Conservation (phyloP, 1,140 invertebrate species). For the Bombus affinis region DNA sequence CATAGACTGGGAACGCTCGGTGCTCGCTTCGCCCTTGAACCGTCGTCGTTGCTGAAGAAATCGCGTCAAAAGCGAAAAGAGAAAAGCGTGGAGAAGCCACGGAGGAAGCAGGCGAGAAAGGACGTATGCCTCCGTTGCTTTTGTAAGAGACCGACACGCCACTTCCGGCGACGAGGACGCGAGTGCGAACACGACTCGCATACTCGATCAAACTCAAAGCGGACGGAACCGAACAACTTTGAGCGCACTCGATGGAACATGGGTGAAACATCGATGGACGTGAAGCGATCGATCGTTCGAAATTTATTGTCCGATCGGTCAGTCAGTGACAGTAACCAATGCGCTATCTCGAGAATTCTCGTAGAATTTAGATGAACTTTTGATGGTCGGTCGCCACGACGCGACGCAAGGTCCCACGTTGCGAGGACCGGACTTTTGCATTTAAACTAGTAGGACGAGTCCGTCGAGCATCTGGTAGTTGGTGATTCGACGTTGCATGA, state of each 20-base stretch:
- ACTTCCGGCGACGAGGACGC: conserved; percentile 66
- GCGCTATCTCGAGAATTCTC: neutral
- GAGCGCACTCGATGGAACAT: too few species aligned
- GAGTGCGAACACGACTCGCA: conserved; percentile 59
- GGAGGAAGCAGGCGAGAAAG: conserved; percentile 10
- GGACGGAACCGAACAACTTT: neutral
- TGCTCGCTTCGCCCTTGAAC: conserved; percentile 58
- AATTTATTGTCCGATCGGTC: neutral
- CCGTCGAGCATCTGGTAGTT: conserved; percentile 47
- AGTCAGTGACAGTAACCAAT: neutral
- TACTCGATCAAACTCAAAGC: conserved; percentile 48
- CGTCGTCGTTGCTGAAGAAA: conserved; percentile 47
- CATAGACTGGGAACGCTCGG: conserved; percentile 16
- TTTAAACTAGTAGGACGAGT: conserved; percentile 1
- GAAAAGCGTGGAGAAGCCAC: neutral
- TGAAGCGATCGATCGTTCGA: neutral
- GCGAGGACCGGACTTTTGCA: neutral
- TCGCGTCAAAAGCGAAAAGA: conserved; percentile 49
- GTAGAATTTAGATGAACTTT: neutral
- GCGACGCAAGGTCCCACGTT: neutral
- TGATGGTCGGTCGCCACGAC: neutral
- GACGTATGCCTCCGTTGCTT: conserved; percentile 35
- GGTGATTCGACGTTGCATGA: conserved; percentile 50
- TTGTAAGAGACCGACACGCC: conserved; percentile 58
- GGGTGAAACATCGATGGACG: too few species aligned